Percentiles rank a stretch among this genome's conserved stretches.
Evolutionary conservation across 2,888 invertebrate genomes (phyloP).

Genomic region (Lissonota sp.): DNA sequence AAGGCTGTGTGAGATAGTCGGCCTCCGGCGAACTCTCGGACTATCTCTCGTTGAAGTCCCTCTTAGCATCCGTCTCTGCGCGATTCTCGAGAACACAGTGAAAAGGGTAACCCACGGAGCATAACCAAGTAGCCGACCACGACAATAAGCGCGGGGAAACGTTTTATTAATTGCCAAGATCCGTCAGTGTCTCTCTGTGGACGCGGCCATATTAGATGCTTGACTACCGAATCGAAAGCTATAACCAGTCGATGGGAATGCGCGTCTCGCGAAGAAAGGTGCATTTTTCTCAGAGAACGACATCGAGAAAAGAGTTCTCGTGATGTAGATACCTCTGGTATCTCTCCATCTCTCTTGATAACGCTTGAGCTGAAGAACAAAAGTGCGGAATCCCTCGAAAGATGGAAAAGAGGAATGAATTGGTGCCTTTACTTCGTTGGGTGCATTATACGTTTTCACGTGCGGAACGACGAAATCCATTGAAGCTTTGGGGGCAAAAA

Average conservation of each 20-base stretch:
- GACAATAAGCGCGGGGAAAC: conserved; percentile 82
- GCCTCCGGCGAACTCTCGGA: conserved; percentile 17
- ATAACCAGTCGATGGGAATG: conserved; percentile 56
- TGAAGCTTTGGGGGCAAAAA: conserved; percentile 38
- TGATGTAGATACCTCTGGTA: conserved; percentile 25
- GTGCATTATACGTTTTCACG: conserved; percentile 49
- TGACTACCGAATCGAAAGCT: conserved; percentile 74
- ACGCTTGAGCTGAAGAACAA: conserved; percentile 46
- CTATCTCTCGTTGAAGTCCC: conserved; percentile 39
- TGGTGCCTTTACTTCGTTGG: conserved; percentile 24
- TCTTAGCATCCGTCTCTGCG: conserved; percentile 45
- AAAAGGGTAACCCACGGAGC: conserved; percentile 79
- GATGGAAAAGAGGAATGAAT: conserved; percentile 29
- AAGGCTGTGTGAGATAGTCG: conserved; percentile 31
- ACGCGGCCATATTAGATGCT: conserved; percentile 79
- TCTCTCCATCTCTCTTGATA: conserved; percentile 10
- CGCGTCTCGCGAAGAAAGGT: conserved; percentile 30
- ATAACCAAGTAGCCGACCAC: conserved; percentile 78
- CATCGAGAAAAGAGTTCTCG: conserved; percentile 26
- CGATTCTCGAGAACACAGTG: conserved; percentile 66
- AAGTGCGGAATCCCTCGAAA: conserved; percentile 37
- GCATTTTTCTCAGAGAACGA: conserved; percentile 2
- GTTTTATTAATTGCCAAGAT: conserved; percentile 82
- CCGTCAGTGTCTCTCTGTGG: conserved; percentile 81
- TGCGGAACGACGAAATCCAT: conserved; percentile 49